A percentile compares a stretch with the other conserved stretches of the same genome.
phyloP scores from a whole-genome alignment of 2,888 invertebrate species.

The Phortica magna region DNA sequence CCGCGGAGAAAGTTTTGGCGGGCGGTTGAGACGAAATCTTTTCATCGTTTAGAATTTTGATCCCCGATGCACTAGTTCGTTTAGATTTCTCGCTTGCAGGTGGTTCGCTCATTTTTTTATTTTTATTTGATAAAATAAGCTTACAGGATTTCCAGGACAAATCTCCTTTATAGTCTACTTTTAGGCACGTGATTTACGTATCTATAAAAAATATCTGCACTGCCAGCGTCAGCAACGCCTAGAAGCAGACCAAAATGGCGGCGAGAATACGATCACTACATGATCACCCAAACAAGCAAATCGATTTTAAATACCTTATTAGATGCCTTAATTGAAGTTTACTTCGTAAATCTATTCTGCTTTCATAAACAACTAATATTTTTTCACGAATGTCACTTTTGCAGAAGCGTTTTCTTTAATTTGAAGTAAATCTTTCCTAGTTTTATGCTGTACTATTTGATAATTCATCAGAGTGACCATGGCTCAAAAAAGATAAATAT shows the following conservation, averaged over 20 bases:
- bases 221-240: conserved; percentile 69
- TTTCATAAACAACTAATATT: no score
- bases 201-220: conserved; percentile 40
- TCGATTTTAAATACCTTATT: not conserved
- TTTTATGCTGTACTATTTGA: conserved; percentile 8
- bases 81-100: conserved; percentile 17
- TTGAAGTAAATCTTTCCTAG: not conserved
- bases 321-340: not conserved
- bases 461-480: not conserved
- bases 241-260: conserved; percentile 69
- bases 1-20: not conserved
- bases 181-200: conserved; percentile 59
- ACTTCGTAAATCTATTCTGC: not conserved
- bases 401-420: no score
- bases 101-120: not conserved
- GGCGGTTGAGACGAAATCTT: conserved; percentile 39
- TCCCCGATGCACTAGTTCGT: conserved; percentile 22
- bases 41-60: conserved; percentile 63
- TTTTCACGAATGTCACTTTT: no score
- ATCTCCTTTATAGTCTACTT: conserved; percentile 57
- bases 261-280: conserved; percentile 28
- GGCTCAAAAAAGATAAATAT: not conserved
- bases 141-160: conserved; percentile 52
- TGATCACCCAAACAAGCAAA: not conserved
- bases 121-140: not conserved